A percentile compares a stretch with the other conserved stretches of the same genome.
Conservation (phyloP, 2,797 vertebrate species). For the Falco peregrinus region DNA sequence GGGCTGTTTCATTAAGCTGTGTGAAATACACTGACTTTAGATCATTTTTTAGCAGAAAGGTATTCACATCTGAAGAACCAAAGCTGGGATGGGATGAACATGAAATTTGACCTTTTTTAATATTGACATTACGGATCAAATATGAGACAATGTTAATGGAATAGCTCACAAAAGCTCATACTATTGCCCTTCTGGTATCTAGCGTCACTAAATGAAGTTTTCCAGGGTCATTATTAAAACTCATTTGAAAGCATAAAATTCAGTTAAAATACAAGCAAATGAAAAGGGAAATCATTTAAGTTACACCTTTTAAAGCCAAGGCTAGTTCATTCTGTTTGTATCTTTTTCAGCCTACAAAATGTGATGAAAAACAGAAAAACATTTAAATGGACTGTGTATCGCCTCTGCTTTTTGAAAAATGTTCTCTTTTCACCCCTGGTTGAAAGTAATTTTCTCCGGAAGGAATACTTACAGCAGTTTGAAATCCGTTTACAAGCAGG, state of each 20-base stretch:
- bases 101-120: conserved; percentile 4
- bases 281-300: neutral
- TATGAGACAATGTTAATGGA: conserved; percentile 9
- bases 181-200: neutral
- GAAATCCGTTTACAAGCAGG: conserved; percentile 89
- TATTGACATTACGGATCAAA: conserved; percentile 8
- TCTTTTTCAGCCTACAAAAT: neutral
- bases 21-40: neutral
- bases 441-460: neutral
- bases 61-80: conserved; percentile 1
- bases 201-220: neutral
- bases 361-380: neutral
- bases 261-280: neutral
- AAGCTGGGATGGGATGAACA: neutral
- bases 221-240: neutral
- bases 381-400: neutral
- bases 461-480: conserved; percentile 86
- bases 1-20: neutral
- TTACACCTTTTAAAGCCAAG: neutral
- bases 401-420: neutral
- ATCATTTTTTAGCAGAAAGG: neutral
- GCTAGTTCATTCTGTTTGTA: neutral
- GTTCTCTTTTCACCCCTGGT: neutral
- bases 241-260: neutral
- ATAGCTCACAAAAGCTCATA: neutral